Base-by-base conservation (phyloP, 1,140 invertebrate species). In the Venturia canescens region DNA sequence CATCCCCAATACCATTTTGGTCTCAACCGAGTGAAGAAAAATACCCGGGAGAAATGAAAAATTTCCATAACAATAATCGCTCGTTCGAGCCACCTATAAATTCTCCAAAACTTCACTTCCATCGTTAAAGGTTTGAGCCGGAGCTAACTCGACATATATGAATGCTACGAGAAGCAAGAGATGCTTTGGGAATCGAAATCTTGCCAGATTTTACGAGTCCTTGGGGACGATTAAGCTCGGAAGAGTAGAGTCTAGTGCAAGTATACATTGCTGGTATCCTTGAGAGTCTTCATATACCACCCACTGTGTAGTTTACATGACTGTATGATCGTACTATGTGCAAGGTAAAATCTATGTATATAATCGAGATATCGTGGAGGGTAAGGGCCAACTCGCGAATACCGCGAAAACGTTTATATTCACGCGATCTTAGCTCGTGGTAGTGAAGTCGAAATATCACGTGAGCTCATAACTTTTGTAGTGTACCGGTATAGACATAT, bases 331-430 rank as follows among this genome's bases (percentile, higher is more conserved):
- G 27, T 16, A 29, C 31, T 31, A 31, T 69, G n/a, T 31, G 29
- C 0, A n/a, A 31, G 26, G 29, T 74, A 53, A 53, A 74, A 74
- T 74, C 71, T 29, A 74, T 44, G 71, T 74, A 74, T 74, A 74
- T 74, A 53, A 74, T 77, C 75, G 75, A 66, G 48, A 66, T 77
- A 77, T 44, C 70, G 15, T 16, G 50, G 15, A 23, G 21, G 34
- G 60, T 66, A 72, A 72, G 7, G 34, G 70, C 70, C 34, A 44
- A 21, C 34, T 34, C 31, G 5, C 21, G 34, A 72, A 72, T 38
- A 38, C 70, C 38, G 27, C 66, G n/a, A 69, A 69, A 69, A 29
- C 66, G 38, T 74, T 74, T 74, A 74, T 71, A 71, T 71, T 38
- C 69, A 38, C 69, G 69, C 71, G 71, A 74, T 74, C 69, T 38